A percentile compares a stretch with the other conserved stretches of the same genome.
phyloP scores from a whole-genome alignment of 2,113 vertebrate species.

The Rhinogobius similis region DNA sequence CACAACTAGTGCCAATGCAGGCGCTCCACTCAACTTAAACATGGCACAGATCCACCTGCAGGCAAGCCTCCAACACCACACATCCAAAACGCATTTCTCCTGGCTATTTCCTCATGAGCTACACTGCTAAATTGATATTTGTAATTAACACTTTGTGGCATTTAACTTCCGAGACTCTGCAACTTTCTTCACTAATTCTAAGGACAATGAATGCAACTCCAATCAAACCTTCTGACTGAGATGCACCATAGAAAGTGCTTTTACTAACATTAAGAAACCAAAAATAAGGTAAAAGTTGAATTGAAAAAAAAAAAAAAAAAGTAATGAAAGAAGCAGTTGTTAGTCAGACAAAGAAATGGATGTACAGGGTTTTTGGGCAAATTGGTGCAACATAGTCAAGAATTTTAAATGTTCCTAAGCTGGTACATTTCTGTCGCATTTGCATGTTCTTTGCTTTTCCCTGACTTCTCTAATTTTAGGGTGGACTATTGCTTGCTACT shows the following conservation, averaged over 20 bases:
- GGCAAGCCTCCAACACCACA: conserved; percentile 59
- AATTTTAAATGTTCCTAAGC: not conserved
- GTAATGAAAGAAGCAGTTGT: not conserved
- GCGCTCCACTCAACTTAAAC: conserved; percentile 70
- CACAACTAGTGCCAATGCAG: conserved; percentile 58
- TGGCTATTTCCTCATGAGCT: not conserved
- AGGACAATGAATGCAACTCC: conserved; percentile 2
- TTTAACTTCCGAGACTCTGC: conserved; percentile 24
- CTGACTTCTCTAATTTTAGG: conserved; percentile 26
- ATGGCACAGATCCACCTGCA: conserved; percentile 64
- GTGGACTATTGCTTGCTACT: conserved; percentile 52
- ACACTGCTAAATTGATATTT: not conserved
- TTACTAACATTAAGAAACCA: too few species aligned
- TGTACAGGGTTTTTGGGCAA: not conserved
- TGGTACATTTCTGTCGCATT: conserved; percentile 13
- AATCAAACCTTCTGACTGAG: conserved; percentile 29
- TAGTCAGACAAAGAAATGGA: not conserved
- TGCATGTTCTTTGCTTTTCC: conserved; percentile 21
- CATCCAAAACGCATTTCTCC: conserved; percentile 10
- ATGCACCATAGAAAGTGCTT: conserved; percentile 18
- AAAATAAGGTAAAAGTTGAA: not conserved
- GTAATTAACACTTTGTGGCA: not conserved
- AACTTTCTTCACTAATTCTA: conserved; percentile 22
- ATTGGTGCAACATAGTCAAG: conserved; percentile 40
- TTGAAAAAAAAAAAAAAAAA: not conserved